Conservation (phyloP, 2,888 invertebrate species). For the Dynastes maya region DNA sequence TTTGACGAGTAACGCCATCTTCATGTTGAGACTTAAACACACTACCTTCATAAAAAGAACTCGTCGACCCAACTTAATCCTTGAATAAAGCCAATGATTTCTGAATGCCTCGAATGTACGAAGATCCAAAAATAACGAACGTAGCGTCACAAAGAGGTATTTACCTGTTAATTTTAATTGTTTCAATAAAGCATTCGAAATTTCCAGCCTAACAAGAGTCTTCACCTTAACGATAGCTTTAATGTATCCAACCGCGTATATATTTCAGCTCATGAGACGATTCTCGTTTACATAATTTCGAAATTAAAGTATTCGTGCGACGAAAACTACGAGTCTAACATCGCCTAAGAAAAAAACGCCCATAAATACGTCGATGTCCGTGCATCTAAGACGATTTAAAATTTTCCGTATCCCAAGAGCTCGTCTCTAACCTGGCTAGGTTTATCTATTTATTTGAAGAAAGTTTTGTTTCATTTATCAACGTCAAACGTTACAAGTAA, state of each 20-base stretch:
- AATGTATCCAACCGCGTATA: neutral
- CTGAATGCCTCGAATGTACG: too few relatives aligned
- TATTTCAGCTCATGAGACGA: neutral
- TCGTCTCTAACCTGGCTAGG: neutral
- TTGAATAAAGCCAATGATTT: too few relatives aligned
- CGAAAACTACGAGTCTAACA: constrained; percentile 7
- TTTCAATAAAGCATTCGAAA: constrained; percentile 8
- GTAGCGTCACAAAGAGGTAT: neutral
- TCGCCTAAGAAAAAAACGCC: neutral
- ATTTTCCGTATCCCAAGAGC: neutral
- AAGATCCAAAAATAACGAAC: too few relatives aligned
- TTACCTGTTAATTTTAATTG: constrained; percentile 2
- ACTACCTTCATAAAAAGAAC: too few relatives aligned
- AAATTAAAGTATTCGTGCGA: constrained; percentile 22
- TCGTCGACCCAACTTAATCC: too few relatives aligned
- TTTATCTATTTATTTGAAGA: constrained; percentile 9
- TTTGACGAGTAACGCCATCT: too few relatives aligned
- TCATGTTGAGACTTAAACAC: too few relatives aligned
- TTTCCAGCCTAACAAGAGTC: neutral
- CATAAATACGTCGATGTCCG: constrained; percentile 20
- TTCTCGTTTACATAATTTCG: constrained; percentile 32
- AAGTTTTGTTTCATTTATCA: constrained; percentile 37
- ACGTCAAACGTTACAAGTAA: constrained; percentile 37
- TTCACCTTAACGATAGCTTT: constrained; percentile 1
- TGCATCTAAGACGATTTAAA: too few relatives aligned